These are phyloP conservation scores for Epinotia nisella DNA, from an alignment of 2,888 invertebrate species.

Conservation along the genomic window DNA sequence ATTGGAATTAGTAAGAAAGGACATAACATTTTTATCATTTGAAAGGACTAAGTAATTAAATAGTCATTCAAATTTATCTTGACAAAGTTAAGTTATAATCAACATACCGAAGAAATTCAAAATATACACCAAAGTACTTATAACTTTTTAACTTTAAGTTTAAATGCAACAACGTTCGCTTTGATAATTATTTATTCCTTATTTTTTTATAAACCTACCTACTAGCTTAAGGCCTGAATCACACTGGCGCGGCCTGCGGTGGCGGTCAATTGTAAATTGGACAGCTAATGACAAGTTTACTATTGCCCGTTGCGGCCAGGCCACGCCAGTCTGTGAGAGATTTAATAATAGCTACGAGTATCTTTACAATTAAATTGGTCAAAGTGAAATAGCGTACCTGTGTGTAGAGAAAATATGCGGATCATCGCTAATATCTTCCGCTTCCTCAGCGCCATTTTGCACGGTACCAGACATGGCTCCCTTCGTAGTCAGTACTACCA, in stretches of 20 bases:
- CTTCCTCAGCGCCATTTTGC: conserved; percentile 59
- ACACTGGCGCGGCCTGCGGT: too few relatives aligned
- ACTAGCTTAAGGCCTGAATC: too few relatives aligned
- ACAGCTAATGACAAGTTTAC: too few relatives aligned
- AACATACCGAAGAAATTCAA: not conserved
- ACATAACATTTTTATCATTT: conserved; percentile 10
- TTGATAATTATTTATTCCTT: too few relatives aligned
- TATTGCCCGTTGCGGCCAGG: too few relatives aligned
- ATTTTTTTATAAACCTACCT: too few relatives aligned
- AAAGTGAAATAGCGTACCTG: conserved; percentile 59
- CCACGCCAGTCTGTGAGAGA: too few relatives aligned
- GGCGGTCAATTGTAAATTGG: too few relatives aligned
- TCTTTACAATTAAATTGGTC: not conserved
- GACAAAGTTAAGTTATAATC: not conserved
- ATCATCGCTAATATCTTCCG: conserved; percentile 71
- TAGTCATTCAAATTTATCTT: not conserved
- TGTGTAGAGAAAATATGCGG: conserved; percentile 70
- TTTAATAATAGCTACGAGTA: too few relatives aligned
- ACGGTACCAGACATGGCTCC: conserved; percentile 56
- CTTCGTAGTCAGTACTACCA: conserved; percentile 67
- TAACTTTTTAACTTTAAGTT: not conserved
- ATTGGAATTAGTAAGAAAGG: conserved; percentile 13
- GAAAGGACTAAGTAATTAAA: conserved; percentile 1
- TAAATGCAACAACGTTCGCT: not conserved
- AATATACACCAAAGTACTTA: too few relatives aligned